These are phyloP conservation scores for Tympanuchus pallidicinctus DNA, from an alignment of 2,113 vertebrate species.

Conservation along the genomic window DNA sequence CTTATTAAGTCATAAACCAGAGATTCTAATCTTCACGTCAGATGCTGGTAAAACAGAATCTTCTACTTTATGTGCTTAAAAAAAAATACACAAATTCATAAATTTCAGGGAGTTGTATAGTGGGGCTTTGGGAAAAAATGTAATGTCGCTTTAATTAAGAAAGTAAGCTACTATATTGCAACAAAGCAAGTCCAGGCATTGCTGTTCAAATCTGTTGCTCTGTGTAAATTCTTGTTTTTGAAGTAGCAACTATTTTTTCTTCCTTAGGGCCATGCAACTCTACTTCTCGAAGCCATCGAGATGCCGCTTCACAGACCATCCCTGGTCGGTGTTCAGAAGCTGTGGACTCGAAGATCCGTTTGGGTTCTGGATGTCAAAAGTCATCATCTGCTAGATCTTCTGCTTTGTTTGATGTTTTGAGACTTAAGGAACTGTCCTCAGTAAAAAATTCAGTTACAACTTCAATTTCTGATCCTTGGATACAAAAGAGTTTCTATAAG, in stretches of 20 bases:
- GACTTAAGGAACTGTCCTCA: slow-evolving; percentile 77
- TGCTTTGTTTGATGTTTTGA: slow-evolving; percentile 68
- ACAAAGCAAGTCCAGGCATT: not conserved
- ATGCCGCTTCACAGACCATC: slow-evolving; percentile 89
- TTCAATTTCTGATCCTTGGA: slow-evolving; percentile 81
- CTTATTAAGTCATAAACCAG: not conserved
- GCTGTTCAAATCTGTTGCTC: not conserved
- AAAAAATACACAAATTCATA: not conserved
- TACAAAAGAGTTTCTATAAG: slow-evolving; percentile 87
- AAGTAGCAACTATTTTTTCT: not conserved
- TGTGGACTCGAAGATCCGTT: slow-evolving; percentile 78
- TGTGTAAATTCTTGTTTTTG: not conserved
- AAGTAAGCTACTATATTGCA: not conserved
- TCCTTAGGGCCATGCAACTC: slow-evolving; percentile 69
- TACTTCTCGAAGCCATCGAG: slow-evolving; percentile 80
- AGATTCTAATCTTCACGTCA: not conserved
- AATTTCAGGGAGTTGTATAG: not conserved
- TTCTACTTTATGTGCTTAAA: not conserved
- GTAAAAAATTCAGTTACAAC: slow-evolving; percentile 82
- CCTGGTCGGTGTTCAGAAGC: slow-evolving; percentile 81
- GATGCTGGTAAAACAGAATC: not conserved
- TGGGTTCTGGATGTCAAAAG: slow-evolving; percentile 79
- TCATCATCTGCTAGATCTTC: slow-evolving; percentile 74
- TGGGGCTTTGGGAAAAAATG: not conserved
- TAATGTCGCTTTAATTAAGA: not conserved